Evolutionary conservation across 2,797 vertebrate genomes (phyloP), one percentile per base, ranked within the genome.

Genomic region (Halcyon smyrnensis): DNA sequence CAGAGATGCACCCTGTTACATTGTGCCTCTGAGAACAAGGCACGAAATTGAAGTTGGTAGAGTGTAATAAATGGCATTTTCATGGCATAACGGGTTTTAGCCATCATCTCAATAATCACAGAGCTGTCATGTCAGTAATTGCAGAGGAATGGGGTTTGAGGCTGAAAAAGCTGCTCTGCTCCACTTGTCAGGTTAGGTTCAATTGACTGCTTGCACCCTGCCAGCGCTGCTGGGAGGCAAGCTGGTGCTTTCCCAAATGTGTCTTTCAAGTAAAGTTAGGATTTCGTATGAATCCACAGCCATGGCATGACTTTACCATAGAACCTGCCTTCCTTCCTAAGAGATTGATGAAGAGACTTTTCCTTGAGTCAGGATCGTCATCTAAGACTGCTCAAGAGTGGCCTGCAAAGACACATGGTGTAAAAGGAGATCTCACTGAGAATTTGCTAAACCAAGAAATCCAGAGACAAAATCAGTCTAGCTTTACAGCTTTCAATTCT

Each of bases 51-150:
- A 74, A 87, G 80, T 17, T 79, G 12, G 56, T 89, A 28, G 85
- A 63, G 60, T 8, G 3, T 34, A 90, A 89, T 73, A 77, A 91
- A 59, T 57, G 48, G n/a, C 63, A 64, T 96, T 95, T 91, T 95
- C 73, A 32, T 81, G 85, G 46, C 34, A 46, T 78, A 63, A 84
- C 27, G 39, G 13, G 12, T 37, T 63, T 82, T 37, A 81, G 19
- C 51, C 69, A 50, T 74, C 65, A 50, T 71, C 39, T 59, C 60
- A 83, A 51, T 88, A 76, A 81, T 57, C 68, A 82, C 54, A 70
- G 69, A 75, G 43, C 46, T 78, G 57, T 75, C 65, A 12, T 21
- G 50, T 70, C 56, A 46, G n/a, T 75, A 80, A 75, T 45, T 87
- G 63, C 56, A 84, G 64, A 67, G 48, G 63, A 96, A 84, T 32